Evolutionary conservation across 1,140 invertebrate genomes (phyloP).

Genomic region (Dendrolimus punctatus): DNA sequence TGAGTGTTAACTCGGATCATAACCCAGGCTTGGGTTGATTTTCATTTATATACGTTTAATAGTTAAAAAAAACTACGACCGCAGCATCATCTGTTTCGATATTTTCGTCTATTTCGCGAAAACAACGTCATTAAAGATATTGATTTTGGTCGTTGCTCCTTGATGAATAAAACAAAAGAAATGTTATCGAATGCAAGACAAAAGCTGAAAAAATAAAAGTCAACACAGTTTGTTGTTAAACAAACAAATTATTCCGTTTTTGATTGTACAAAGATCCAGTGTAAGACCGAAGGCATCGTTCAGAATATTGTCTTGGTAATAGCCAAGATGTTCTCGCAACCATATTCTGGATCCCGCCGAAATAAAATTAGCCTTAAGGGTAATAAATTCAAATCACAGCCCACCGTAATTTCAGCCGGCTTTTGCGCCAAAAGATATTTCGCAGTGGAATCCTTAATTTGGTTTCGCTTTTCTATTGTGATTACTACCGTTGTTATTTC

Average conservation of each 20-base stretch:
- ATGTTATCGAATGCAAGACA: background rate
- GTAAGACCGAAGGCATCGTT: slow-evolving; percentile 23
- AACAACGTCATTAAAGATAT: no score
- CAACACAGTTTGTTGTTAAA: slow-evolving; percentile 11
- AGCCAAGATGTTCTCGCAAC: slow-evolving; percentile 28
- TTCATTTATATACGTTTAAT: no score
- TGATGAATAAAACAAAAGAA: no score
- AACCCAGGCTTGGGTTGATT: no score
- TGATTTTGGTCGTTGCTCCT: no score
- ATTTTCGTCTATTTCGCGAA: no score
- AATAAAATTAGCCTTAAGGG: slow-evolving; percentile 55
- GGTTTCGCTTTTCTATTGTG: slow-evolving; percentile 42
- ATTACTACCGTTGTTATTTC: slow-evolving; percentile 30
- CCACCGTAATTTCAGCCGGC: slow-evolving; percentile 44
- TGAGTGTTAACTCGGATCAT: no score
- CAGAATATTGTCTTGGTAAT: slow-evolving; percentile 45
- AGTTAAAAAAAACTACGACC: no score
- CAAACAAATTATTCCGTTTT: slow-evolving; percentile 25
- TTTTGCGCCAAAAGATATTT: slow-evolving; percentile 46
- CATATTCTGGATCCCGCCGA: slow-evolving; percentile 35
- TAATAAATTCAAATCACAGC: slow-evolving; percentile 61
- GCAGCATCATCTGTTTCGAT: no score
- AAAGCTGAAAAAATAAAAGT: slow-evolving; percentile 1
- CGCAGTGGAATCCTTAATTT: slow-evolving; percentile 46
- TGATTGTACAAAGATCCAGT: slow-evolving; percentile 37